A percentile compares a stretch with the other conserved stretches of the same genome.
phyloP scores from a whole-genome alignment of 2,888 invertebrate species.

The Xiphydria camelus region DNA sequence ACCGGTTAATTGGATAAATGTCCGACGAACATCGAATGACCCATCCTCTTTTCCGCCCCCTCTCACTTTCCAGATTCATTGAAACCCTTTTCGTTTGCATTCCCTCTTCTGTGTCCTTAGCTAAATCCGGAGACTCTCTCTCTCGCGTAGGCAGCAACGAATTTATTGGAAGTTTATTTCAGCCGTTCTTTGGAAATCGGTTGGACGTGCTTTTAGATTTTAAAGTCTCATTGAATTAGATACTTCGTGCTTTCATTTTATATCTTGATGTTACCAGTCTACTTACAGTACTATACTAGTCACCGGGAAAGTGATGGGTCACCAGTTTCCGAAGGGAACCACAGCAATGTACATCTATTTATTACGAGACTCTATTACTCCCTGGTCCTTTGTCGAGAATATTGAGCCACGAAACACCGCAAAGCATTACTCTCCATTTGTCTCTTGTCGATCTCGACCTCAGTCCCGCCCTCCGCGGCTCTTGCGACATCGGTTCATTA shows the following conservation, averaged over 20 bases:
- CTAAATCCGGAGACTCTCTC: constrained; percentile 40
- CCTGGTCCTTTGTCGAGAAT: constrained; percentile 32
- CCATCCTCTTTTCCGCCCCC: constrained; percentile 6
- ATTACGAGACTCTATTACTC: constrained; percentile 27
- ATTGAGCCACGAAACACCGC: constrained; percentile 39
- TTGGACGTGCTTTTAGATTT: too few species aligned
- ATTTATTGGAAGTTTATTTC: constrained; percentile 51
- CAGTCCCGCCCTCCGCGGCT: constrained; percentile 10
- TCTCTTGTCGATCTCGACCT: constrained; percentile 36
- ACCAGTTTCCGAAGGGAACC: too few species aligned
- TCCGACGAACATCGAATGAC: constrained; percentile 43
- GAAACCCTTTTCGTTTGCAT: not conserved
- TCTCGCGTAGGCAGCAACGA: constrained; percentile 36
- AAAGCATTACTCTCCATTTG: constrained; percentile 41
- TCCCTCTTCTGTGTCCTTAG: constrained; percentile 40
- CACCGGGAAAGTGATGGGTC: too few species aligned
- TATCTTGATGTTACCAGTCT: too few species aligned
- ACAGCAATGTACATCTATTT: constrained; percentile 37
- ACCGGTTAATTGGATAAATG: constrained; percentile 55
- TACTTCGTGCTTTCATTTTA: too few species aligned
- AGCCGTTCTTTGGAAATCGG: too few species aligned
- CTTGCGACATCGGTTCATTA: not conserved
- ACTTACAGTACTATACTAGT: too few species aligned
- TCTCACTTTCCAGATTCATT: constrained; percentile 15
- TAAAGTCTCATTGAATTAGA: too few species aligned